Conservation (phyloP, 2,797 vertebrate species). For the Myiothlypis chrysogaster region DNA sequence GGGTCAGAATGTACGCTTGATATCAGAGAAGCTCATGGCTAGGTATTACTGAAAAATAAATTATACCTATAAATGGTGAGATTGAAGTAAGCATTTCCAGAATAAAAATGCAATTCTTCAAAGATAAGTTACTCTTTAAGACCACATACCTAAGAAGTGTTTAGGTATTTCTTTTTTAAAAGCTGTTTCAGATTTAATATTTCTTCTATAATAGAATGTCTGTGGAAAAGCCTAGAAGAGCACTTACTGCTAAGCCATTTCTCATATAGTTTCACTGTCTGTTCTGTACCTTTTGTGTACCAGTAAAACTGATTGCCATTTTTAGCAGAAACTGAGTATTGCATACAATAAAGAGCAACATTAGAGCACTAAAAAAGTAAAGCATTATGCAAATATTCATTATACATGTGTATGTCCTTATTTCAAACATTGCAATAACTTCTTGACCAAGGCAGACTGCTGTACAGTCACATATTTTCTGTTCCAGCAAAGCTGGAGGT, state of each 20-base stretch:
- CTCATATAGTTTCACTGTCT: slow-evolving; percentile 6
- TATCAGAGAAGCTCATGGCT: slow-evolving; percentile 23
- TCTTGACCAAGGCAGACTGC: slow-evolving; percentile 44
- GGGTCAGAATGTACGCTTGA: not conserved
- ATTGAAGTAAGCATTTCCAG: slow-evolving; percentile 37
- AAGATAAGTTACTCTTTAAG: not conserved
- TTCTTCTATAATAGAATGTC: slow-evolving; percentile 33
- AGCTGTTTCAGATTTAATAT: slow-evolving; percentile 39
- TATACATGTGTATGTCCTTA: not conserved
- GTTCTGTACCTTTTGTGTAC: not conserved
- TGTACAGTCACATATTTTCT: slow-evolving; percentile 41
- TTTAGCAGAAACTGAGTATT: slow-evolving; percentile 39
- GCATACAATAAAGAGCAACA: not conserved
- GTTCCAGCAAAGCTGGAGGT: not conserved
- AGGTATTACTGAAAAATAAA: slow-evolving; percentile 49
- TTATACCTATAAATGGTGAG: slow-evolving; percentile 44
- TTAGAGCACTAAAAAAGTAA: not conserved
- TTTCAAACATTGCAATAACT: slow-evolving; percentile 4
- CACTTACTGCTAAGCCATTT: slow-evolving; percentile 36
- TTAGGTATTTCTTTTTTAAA: slow-evolving; percentile 44
- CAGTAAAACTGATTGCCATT: slow-evolving; percentile 34
- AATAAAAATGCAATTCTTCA: slow-evolving; percentile 27
- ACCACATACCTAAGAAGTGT: not conserved
- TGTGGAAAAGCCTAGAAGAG: not conserved
- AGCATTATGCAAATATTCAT: not conserved